Evolutionary conservation across 2,797 vertebrate genomes (phyloP).

Genomic region (Eospalax fontanierii): DNA sequence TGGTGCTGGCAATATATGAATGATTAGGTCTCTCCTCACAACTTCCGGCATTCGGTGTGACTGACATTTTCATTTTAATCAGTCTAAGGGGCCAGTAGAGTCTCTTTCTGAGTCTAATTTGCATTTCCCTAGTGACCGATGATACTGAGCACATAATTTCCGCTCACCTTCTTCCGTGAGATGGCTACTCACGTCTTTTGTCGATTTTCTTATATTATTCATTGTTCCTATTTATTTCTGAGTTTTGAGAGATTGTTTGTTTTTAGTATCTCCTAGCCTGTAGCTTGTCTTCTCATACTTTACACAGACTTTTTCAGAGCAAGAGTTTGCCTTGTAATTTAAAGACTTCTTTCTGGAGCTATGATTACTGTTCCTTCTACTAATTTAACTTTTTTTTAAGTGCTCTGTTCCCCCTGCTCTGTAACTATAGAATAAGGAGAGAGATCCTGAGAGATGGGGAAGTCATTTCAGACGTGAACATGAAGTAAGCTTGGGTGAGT

Average conservation of each 20-base stretch:
- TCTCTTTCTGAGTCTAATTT: background rate
- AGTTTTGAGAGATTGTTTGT: background rate
- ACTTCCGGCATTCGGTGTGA: background rate
- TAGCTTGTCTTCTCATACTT: background rate
- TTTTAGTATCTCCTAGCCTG: background rate
- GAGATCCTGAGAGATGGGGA: constrained; percentile 78
- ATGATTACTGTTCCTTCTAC: constrained; percentile 72
- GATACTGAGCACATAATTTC: no score
- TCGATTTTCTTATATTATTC: background rate
- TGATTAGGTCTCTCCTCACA: background rate
- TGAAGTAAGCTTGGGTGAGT: background rate
- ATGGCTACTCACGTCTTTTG: background rate
- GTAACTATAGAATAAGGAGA: constrained; percentile 83
- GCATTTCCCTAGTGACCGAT: no score
- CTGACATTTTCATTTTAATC: background rate
- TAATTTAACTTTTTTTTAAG: constrained; percentile 66
- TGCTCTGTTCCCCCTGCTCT: constrained; percentile 77
- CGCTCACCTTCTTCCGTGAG: background rate
- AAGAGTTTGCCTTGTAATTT: constrained; percentile 76
- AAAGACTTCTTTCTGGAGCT: constrained; percentile 66
- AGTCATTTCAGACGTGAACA: constrained; percentile 83
- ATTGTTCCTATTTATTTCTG: background rate
- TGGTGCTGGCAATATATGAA: background rate
- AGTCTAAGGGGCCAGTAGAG: background rate
- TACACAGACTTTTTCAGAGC: background rate